Conservation (phyloP, 2,797 vertebrate genomes). For the Hyperoplus immaculatus region DNA sequence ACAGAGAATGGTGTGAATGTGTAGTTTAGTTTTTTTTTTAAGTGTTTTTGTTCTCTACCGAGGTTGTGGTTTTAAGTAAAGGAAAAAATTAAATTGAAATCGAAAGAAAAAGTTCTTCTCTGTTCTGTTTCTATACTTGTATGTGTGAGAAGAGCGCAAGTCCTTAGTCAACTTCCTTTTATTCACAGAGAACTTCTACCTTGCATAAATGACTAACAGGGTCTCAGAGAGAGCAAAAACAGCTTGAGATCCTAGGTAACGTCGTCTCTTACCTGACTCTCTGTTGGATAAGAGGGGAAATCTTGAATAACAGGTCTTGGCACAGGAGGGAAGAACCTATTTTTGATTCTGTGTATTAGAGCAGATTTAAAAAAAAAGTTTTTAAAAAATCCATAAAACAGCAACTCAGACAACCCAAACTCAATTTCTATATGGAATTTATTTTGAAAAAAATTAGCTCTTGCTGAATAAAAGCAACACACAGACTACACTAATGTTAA, state of each 20-base stretch:
- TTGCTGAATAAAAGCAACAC: too few relatives aligned
- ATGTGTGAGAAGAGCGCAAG: background rate
- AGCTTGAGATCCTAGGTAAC: too few relatives aligned
- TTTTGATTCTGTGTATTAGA: slow-evolving; percentile 60
- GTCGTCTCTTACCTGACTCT: slow-evolving; percentile 59
- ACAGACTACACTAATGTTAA: too few relatives aligned
- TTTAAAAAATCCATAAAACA: background rate
- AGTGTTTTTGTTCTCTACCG: background rate
- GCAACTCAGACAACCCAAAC: background rate
- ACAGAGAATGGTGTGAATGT: slow-evolving; percentile 6
- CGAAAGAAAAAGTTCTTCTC: too few relatives aligned
- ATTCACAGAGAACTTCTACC: background rate
- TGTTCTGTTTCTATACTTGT: background rate
- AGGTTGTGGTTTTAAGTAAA: background rate
- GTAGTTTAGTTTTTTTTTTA: background rate
- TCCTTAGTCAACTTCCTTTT: background rate
- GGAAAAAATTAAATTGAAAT: background rate
- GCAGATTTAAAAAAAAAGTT: background rate
- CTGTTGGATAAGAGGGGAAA: slow-evolving; percentile 17
- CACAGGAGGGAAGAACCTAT: slow-evolving; percentile 69
- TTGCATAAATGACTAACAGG: background rate
- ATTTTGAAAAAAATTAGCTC: too few relatives aligned
- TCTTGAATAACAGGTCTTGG: slow-evolving; percentile 73
- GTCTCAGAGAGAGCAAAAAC: background rate
- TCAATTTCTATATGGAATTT: too few relatives aligned